A percentile compares a stretch with the other conserved stretches of the same genome.
These are phyloP conservation scores for Lycocorax pyrrhopterus DNA, from an alignment of 2,113 vertebrate species.

Conservation along the genomic window DNA sequence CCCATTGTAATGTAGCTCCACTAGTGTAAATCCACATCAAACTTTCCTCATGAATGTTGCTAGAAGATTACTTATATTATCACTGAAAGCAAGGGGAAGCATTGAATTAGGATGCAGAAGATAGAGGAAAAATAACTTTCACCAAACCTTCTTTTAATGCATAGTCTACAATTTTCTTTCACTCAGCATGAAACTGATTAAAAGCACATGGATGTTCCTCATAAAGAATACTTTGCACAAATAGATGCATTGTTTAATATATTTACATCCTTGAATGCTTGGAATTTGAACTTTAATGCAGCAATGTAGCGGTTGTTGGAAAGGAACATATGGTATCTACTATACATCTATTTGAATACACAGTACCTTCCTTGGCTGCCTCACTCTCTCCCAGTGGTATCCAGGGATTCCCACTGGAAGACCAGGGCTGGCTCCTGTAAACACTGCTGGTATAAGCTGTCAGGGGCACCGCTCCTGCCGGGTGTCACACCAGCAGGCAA, in stretches of 20 bases:
- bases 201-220: slow-evolving; percentile 68
- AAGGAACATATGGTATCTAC: slow-evolving; percentile 24
- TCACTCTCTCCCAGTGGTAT: slow-evolving; percentile 2
- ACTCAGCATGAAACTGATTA: slow-evolving; percentile 80
- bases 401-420: slow-evolving; percentile 18
- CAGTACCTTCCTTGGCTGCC: slow-evolving; percentile 38
- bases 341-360: slow-evolving; percentile 56
- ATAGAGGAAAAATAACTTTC: slow-evolving; percentile 77
- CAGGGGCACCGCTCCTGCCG: not conserved
- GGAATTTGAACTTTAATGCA: slow-evolving; percentile 61
- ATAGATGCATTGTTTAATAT: slow-evolving; percentile 70
- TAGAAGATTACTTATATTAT: slow-evolving; percentile 78
- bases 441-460: not conserved
- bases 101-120: slow-evolving; percentile 78
- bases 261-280: slow-evolving; percentile 65
- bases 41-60: slow-evolving; percentile 82
- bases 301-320: slow-evolving; percentile 43
- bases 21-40: slow-evolving; percentile 89
- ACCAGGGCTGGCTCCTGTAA: not conserved
- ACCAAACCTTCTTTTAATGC: slow-evolving; percentile 80
- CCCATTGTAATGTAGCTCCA: slow-evolving; percentile 93
- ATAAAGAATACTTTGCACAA: slow-evolving; percentile 60
- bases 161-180: slow-evolving; percentile 80
- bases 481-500: not conserved
- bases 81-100: slow-evolving; percentile 69